A percentile compares a stretch with the other conserved stretches of the same genome.
These are phyloP conservation scores for Bombus affinis DNA, from an alignment of 1,140 invertebrate species.

Conservation along the genomic window DNA sequence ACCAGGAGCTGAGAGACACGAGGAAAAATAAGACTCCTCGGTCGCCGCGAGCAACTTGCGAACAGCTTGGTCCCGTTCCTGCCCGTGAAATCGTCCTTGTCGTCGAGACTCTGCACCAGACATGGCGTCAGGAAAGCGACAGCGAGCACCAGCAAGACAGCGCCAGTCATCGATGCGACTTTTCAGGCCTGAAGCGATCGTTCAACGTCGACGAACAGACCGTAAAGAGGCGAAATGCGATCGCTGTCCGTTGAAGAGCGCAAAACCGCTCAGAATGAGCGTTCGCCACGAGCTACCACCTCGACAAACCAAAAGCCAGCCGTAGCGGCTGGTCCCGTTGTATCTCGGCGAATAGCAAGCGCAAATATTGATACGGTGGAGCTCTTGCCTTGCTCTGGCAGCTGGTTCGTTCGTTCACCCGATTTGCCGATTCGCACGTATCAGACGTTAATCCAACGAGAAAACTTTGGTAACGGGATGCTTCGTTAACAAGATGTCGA, in stretches of 20 bases:
- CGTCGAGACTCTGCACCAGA: slow-evolving; percentile 1
- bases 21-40: slow-evolving; percentile 73
- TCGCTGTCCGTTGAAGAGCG: background rate
- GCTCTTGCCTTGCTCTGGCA: too few species aligned
- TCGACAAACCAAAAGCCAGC: background rate
- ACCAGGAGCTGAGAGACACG: slow-evolving; percentile 72
- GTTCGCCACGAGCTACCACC: background rate
- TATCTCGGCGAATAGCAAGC: background rate
- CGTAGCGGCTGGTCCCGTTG: background rate
- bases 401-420: background rate
- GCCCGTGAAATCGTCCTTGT: slow-evolving; percentile 1
- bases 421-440: background rate
- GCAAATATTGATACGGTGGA: background rate
- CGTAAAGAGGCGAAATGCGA: background rate
- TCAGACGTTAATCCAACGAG: background rate
- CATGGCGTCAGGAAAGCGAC: slow-evolving; percentile 33
- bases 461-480: slow-evolving; percentile 23
- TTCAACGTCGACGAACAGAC: background rate
- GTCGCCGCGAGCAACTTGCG: slow-evolving; percentile 51
- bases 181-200: slow-evolving; percentile 22
- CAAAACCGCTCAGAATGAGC: background rate
- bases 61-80: slow-evolving; percentile 4
- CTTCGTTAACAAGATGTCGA: background rate
- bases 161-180: slow-evolving; percentile 24
- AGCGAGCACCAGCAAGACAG: slow-evolving; percentile 36